Evolutionary conservation across 2,797 vertebrate species (phyloP).

Genomic region (Eidolon dupreanum): DNA sequence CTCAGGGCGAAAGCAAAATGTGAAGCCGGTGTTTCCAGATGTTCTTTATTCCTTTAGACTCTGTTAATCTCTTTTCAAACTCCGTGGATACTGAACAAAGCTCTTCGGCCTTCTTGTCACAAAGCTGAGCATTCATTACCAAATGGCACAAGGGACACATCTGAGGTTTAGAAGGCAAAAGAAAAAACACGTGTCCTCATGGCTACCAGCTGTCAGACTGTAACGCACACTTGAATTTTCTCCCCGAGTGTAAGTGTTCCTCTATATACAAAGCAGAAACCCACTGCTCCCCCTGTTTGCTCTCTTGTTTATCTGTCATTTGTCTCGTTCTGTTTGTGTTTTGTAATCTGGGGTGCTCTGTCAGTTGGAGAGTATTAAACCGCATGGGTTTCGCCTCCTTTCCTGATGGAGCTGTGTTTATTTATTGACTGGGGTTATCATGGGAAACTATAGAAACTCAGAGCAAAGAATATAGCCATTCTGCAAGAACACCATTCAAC

Average conservation of each 20-base stretch:
- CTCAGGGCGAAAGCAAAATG: not conserved
- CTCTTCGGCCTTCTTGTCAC: constrained; percentile 17
- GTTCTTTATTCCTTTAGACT: not conserved
- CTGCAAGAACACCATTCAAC: constrained; percentile 19
- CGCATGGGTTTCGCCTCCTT: not conserved
- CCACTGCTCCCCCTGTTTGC: not conserved
- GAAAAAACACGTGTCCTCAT: not conserved
- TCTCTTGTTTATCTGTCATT: not conserved
- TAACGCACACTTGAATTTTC: not conserved
- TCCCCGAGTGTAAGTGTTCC: not conserved
- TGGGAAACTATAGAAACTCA: not conserved
- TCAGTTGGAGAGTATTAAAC: not conserved
- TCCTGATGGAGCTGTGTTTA: not conserved
- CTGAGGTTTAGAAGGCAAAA: not conserved
- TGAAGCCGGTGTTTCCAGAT: not conserved
- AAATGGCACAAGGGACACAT: not conserved
- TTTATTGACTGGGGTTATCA: constrained; percentile 46
- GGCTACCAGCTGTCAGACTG: not conserved
- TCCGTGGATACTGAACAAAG: not conserved
- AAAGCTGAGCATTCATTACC: not conserved
- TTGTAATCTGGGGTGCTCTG: not conserved
- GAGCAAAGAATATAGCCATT: constrained; percentile 31
- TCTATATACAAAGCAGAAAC: not conserved
- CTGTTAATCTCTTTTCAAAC: constrained; percentile 50
- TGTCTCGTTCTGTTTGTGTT: not conserved